phyloP scores from a whole-genome alignment of 2,113 vertebrate species.

The Engystomops pustulosus region DNA sequence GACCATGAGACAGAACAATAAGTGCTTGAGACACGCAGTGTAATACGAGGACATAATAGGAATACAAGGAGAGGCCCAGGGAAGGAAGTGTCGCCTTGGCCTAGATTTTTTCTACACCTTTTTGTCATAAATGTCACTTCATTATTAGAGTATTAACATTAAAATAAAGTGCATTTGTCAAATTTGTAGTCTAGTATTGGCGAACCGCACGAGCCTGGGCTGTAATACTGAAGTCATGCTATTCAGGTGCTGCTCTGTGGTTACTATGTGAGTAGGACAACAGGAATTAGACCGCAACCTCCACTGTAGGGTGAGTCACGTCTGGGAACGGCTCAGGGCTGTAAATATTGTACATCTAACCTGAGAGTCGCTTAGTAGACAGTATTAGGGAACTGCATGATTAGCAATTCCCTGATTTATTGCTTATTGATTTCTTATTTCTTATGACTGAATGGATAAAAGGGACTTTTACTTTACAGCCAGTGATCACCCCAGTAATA shows the following conservation, averaged over 20 bases:
- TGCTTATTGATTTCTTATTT: not conserved
- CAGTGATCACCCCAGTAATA: not conserved
- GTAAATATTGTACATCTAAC: not conserved
- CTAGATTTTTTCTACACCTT: not conserved
- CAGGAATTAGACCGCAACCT: not conserved
- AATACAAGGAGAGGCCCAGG: not conserved
- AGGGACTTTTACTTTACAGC: not conserved
- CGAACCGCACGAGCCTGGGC: no score
- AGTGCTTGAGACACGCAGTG: not conserved
- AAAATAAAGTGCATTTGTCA: not conserved
- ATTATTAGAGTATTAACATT: not conserved
- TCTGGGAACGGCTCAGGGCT: not conserved
- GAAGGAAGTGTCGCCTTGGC: constrained; percentile 17
- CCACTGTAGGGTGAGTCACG: not conserved
- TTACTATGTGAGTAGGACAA: not conserved
- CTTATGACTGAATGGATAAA: not conserved
- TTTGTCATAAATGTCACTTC: not conserved
- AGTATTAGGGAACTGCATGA: not conserved
- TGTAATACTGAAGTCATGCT: not conserved
- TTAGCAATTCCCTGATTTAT: not conserved
- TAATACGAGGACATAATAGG: constrained; percentile 18
- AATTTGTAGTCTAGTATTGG: not conserved
- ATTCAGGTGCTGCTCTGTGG: not conserved
- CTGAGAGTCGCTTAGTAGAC: not conserved
- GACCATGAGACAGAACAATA: not conserved